These are phyloP conservation scores for Grantiella picta DNA, from an alignment of 2,113 vertebrate species.

Conservation along the genomic window DNA sequence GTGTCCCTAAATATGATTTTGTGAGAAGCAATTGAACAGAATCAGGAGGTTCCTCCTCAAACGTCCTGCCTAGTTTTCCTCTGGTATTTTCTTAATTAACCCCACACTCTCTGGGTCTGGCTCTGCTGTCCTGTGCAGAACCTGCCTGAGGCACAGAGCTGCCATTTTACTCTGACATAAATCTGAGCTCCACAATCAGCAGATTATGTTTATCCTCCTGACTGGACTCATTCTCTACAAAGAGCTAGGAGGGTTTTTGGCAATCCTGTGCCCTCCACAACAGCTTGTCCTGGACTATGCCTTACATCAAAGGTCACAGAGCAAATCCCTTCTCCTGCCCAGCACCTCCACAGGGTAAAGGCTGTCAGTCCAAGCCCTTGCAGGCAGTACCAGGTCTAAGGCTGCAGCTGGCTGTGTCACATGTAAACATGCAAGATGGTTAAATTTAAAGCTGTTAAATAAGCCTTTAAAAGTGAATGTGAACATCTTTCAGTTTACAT, in stretches of 20 bases:
- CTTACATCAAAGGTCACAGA: neutral
- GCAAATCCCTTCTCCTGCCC: neutral
- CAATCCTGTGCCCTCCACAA: neutral
- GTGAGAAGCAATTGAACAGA: neutral
- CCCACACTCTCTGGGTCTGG: neutral
- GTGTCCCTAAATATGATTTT: neutral
- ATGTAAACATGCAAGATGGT: neutral
- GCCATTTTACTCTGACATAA: neutral
- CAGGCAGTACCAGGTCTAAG: neutral
- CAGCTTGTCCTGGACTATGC: rapidly evolving
- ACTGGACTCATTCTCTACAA: neutral
- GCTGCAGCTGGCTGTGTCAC: neutral
- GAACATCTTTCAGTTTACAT: neutral
- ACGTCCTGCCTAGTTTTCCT: neutral
- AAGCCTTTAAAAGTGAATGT: neutral
- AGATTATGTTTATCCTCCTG: neutral
- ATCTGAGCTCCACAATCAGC: neutral
- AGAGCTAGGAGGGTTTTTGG: neutral
- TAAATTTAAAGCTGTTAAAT: neutral
- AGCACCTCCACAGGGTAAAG: neutral
- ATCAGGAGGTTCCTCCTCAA: neutral
- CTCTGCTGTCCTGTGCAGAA: neutral
- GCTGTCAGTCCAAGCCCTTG: neutral
- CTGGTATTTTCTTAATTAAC: neutral
- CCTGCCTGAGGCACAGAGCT: neutral